Base-by-base conservation (phyloP, 2,888 invertebrate genomes). In the Busseola fusca region DNA sequence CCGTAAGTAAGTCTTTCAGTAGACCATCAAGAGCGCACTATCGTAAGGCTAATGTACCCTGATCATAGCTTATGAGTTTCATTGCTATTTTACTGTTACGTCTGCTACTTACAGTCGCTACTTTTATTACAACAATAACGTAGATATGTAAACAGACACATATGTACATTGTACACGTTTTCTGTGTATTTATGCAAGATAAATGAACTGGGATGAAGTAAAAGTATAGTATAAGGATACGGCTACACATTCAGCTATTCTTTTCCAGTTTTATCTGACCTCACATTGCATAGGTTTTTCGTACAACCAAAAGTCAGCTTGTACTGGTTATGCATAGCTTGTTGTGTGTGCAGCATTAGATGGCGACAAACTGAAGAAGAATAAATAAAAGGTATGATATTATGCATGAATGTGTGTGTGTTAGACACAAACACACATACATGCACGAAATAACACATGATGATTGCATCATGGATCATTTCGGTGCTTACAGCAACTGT, bases 21-120 rank as follows among this genome's bases (percentile, higher is more conserved):
- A 84, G 82, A 83, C 87, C 91, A 93, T 94, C 92, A 92, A 88
- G 91, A 91, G 89, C 84, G 86, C 91, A 88, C 91, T 92, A 93
- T 93, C 92, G 86, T 89, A 89, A 88, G 90, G 91, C 92, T 94
- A 93, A 94, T 93, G 93, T 93, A 86, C 87, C 76, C 87, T 91
- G 93, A 94, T 93, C 93, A 87, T 86, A 91, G 92, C 91, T 93
- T 92, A 91, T 88, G 88, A 90, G 87, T 90, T 91, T 90, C 87
- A 88, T 82, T 86, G 83, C 86, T 79, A 83, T 86, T 87, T 88
- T 87, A 86, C 80, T 83, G 80, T 84, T 82, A 81, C 78, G 70
- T 78, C 73, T 76, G 21, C 50, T 67, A 64, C 63, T 67, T 81
- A 78, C 74, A 78, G 75, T 70, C 73, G 62, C 63, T 71, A 77